Evolutionary conservation across 2,888 invertebrate genomes (phyloP), one percentile per base, ranked within the genome.

Genomic region (Lissonota sp.): DNA sequence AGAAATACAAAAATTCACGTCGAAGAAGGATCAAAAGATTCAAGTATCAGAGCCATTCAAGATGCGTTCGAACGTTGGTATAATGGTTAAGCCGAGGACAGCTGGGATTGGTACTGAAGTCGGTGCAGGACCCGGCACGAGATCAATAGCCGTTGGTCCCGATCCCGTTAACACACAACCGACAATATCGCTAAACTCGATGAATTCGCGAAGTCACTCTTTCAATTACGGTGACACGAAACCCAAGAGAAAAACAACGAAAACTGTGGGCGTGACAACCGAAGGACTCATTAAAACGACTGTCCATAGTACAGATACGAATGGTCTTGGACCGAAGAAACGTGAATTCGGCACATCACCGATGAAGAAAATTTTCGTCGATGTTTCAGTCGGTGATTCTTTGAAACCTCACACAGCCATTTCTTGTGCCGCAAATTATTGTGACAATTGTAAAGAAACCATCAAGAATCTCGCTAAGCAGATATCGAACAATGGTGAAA

Each of bases 101-200:
- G 72, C 86, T 14, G 93, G 93, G 57, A 85, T 90, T 60, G 90
- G 90, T 10, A 88, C 92, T 14, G 93, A 93, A 76, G 92, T 92
- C 55, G 89, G 84, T 67, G 84, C 88, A 0, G 92, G 92, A 39
- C 85, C 88, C 0, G 92, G 93, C 40, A 93, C 93, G 1, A 92
- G 94, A 67, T 94, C 94, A 63, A 92, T 95, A 53, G 95, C 94
- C 6, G 94, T 95, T 12, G 95, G 96, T 46, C 93, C 94, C n/a
- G 93, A 93, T 63, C 93, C 93, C 58, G 89, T 93, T 0, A 88
- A 91, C 42, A 90, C 89, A 0, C 87, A 89, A 14, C 92, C 94
- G 1, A 16, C 10, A 0, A 89, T 94, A 42, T 94, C 94, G 0
- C 87, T 94, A 39, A 92, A 93, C 39, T 93, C 93, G 76, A 89